Evolutionary conservation across 2,113 vertebrate species (phyloP), one percentile per base, ranked within the genome.

Genomic region (Myxocyprinus asiaticus): DNA sequence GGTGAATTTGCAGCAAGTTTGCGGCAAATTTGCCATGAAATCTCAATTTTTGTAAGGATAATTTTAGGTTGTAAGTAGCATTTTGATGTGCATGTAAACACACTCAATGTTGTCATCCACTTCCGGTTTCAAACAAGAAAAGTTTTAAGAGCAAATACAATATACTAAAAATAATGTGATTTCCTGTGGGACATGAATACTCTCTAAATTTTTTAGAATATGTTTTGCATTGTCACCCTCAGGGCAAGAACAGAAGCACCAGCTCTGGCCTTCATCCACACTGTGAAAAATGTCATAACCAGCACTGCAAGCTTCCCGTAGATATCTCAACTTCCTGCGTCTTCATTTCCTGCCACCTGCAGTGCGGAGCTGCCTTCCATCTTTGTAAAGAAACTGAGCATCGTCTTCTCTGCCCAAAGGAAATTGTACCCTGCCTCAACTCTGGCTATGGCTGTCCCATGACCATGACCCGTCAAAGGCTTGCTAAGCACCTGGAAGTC

Each of bases 351-450:
- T 99, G 97, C 82, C 90, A 0, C 48, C 89, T 91, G 4, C 90
- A 90, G 82, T 99, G 97, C 0, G 95, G 96, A 0, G 92, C 95
- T 42, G 73, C 83, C 75, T 94, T 98, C 75, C 97, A 99, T 63
- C 87, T 89, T 88, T 99, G 97, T 89, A 98, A 98, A 81, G 91
- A 93, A 53, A 91, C 95, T 59, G 97, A 99, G 59, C 97, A 99
- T 53, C 79, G 82, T 2, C 86, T 97, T 5, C 93, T 99, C n/a
- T 99, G 97, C 77, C 95, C 95, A 0, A 90, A 95, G 0, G 94
- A 96, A 84, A 91, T 88, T 12, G 95, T 98, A 6, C 90, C 96
- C 0, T 99, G 97, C 83, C 91, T 98, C 76, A 99, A 97, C 44
- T 92, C 88, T 0, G 79, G 76, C 14, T 96, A 94, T 0, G 97